Evolutionary conservation across 2,797 vertebrate species (phyloP), one percentile per base, ranked within the genome.

Genomic region (Eidolon dupreanum): DNA sequence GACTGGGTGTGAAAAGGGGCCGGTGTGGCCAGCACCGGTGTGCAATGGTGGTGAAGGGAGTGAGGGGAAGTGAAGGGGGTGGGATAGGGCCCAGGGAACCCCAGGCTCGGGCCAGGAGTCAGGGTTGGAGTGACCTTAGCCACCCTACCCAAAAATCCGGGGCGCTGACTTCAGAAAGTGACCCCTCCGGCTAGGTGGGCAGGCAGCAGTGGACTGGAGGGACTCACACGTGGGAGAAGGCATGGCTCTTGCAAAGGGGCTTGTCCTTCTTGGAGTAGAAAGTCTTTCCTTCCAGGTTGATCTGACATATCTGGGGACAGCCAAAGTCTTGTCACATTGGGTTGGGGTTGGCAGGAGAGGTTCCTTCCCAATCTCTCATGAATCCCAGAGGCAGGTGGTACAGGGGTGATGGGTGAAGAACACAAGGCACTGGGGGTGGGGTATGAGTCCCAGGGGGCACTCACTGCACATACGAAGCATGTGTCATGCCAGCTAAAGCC

Each of bases 261-360:
- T 99, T 99, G 98, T 99, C 99, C 98, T 99, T 99, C 99, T 99
- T 99, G 93, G 99, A 99, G 98, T 99, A 99, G 99, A 99, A 99
- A 0, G 99, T 99, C 99, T 99, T 99, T 97, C 99, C 99, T 99
- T 99, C 99, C 98, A 99, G 98, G 99, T 99, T 99, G 98, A 99
- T 99, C 97, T 99, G 99, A 99, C 99, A 99, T 98, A 99, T 99
- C 99, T 99, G 98, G 53, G 81, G 94, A 92, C 96, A 79, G 98
- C 0, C 98, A 96, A 92, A 4, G 26, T 26, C n/a, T 43, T 59
- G 88, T 97, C 38, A 97, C 17, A 6, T 0, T 0, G 65, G 86
- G 19, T 19, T 26, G 12, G 13, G 51, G 41, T 5, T 13, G 20
- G 77, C 24, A 73, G 41, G 46, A 59, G 24, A 74, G 51, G 10